A percentile compares a stretch with the other conserved stretches of the same genome.
phyloP scores from a whole-genome alignment of 2,797 vertebrate genomes.

The Heteromormyrus szaboi region DNA sequence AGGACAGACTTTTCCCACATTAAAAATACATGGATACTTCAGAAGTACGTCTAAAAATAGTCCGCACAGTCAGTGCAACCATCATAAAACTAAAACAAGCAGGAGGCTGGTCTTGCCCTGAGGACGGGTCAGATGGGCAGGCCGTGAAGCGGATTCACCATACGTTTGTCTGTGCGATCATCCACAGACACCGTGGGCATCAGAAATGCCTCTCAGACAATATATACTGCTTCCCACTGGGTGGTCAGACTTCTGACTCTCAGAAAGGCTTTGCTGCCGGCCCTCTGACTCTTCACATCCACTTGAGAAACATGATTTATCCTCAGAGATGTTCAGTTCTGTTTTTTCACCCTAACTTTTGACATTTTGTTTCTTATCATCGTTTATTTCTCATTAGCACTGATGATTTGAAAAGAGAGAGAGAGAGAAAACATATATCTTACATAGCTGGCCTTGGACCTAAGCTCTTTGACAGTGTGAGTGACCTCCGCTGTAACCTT shows the following conservation, averaged over 20 bases:
- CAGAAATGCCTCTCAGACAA: not conserved
- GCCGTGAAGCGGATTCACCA: conserved; percentile 13
- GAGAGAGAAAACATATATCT: not conserved
- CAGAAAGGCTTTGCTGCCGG: not conserved
- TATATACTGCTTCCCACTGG: conserved; percentile 1
- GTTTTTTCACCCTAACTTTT: not conserved
- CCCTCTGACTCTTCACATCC: not conserved
- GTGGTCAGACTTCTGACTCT: conserved; percentile 2
- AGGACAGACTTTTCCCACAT: conserved; percentile 99
- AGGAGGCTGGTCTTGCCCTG: not conserved
- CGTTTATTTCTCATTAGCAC: not conserved
- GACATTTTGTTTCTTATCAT: conserved; percentile 4
- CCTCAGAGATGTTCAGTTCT: not conserved
- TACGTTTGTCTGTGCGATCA: conserved; percentile 5
- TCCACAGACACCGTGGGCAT: not conserved
- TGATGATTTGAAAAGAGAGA: not conserved
- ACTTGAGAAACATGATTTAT: not conserved
- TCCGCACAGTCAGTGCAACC: conserved; percentile 78
- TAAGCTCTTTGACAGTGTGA: not conserved
- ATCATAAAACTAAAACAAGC: conserved; percentile 38
- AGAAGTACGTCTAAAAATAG: conserved; percentile 96
- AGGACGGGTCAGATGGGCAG: not conserved
- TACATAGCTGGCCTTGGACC: not conserved
- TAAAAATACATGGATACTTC: conserved; percentile 92
- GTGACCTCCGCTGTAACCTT: not conserved